Base-by-base conservation (phyloP, 2,113 vertebrate species). In the Myrmecophaga tridactyla region DNA sequence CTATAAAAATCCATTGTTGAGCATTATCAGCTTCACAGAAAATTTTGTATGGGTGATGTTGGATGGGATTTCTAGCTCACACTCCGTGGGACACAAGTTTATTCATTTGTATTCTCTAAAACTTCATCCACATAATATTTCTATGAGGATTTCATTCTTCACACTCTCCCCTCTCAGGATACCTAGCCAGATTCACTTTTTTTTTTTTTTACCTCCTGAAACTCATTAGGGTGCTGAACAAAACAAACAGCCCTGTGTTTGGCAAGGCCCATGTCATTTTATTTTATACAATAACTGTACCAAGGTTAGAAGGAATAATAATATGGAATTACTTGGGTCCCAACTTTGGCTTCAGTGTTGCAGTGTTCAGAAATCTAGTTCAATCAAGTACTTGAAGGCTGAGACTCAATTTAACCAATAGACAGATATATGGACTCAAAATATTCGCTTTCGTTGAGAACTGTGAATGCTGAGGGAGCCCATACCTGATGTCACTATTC, bases 131-230 rank as follows among this genome's bases (percentile, higher is more conserved):
- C 36, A 21, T 81, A 5, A 4, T 39, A 60, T 78, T 75, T 78
- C 75, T 34, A 20, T 9, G 4, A 34, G 31, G 14, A 63, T 69
- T 84, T 41, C 36, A 31, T 73, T 39, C 46, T 87, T 8, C 72
- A 56, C 0, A 2, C 10, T 17, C 3, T 60, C 4, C 5, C 12
- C 0, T 18, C 1, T 12, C 36, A 48, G 14, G 83, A 7, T 27
- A 12, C 11, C 7, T 13, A 48, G 73, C 43, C 43, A 48, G 27
- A 34, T 29, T 15, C 23, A 4, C 23, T n/a, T n/a, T n/a, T n/a
- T n/a, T n/a, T n/a, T 60, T 23, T 60, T 60, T 60, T 60, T 43
- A 70, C n/a, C 34, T 39, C 36, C 70, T 43, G 70, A 43, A 73
- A 27, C 36, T 41, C 25, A 43, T 73, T 43, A 43, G 11, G 39